phyloP scores from a whole-genome alignment of 2,888 invertebrate genomes.

The Galerucella nymphaeae region DNA sequence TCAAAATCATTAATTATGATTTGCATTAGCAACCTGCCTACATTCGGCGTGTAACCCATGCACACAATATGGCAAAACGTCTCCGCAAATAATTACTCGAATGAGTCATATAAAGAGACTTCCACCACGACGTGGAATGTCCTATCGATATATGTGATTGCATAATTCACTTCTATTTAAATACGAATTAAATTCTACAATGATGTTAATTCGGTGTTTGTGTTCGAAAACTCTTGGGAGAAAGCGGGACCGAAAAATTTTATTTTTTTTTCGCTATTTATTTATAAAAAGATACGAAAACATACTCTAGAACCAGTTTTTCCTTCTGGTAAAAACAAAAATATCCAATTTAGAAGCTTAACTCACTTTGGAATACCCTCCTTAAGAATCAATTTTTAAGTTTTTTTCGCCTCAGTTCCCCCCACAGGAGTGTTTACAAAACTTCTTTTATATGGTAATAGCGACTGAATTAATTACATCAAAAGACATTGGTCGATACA shows the following conservation, averaged over 20 bases:
- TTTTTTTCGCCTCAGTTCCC: background rate
- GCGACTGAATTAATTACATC: conserved; percentile 8
- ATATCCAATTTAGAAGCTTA: too few species aligned
- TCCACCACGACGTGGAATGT: conserved; percentile 12
- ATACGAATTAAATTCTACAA: conserved; percentile 20
- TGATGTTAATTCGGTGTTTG: conserved; percentile 7
- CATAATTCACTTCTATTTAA: conserved; percentile 21
- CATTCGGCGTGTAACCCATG: conserved; percentile 13
- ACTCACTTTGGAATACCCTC: too few species aligned
- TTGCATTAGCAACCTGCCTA: conserved; percentile 22
- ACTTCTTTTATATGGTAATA: conserved; percentile 8
- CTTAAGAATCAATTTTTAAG: too few species aligned
- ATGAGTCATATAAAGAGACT: conserved; percentile 11
- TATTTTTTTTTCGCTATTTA: too few species aligned
- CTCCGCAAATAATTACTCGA: conserved; percentile 18
- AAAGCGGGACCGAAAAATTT: background rate
- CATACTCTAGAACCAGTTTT: too few species aligned
- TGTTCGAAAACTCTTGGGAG: background rate
- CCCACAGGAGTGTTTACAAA: background rate
- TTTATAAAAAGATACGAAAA: too few species aligned
- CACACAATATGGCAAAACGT: conserved; percentile 14
- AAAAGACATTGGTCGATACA: conserved; percentile 4
- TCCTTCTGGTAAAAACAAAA: too few species aligned
- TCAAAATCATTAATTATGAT: conserved; percentile 12
- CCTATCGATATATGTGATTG: background rate